These are phyloP conservation scores for Anisognathus igniventris DNA, from an alignment of 2,797 vertebrate genomes.

Conservation along the genomic window DNA sequence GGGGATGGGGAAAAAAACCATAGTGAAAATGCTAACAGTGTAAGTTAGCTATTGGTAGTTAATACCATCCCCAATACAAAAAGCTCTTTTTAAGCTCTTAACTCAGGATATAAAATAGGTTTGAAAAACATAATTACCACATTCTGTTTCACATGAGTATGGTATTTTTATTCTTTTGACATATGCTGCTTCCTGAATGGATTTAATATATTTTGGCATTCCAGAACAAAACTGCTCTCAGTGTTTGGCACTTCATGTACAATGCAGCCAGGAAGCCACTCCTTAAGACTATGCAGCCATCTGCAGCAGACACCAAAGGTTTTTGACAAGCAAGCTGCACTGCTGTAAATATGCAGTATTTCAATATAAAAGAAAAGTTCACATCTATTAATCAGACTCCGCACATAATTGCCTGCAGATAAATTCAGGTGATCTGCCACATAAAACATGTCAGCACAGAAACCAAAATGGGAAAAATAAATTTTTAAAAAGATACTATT, in stretches of 20 bases:
- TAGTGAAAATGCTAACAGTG: background rate
- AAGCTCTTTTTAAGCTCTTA: background rate
- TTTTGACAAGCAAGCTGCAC: constrained; percentile 23
- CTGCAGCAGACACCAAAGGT: constrained; percentile 33
- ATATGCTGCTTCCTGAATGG: constrained; percentile 41
- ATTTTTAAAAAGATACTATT: background rate
- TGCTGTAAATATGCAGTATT: background rate
- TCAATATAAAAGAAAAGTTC: background rate
- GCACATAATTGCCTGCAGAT: background rate
- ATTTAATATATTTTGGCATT: constrained; percentile 48
- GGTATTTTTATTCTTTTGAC: constrained; percentile 41
- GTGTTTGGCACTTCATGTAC: constrained; percentile 34
- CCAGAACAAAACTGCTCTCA: constrained; percentile 30
- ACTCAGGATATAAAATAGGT: background rate
- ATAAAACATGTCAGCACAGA: background rate
- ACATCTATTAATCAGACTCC: background rate
- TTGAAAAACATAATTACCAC: background rate
- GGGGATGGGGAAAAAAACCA: background rate
- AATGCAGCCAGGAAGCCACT: constrained; percentile 58
- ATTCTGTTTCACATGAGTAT: background rate
- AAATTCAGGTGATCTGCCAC: background rate
- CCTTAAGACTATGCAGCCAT: constrained; percentile 49
- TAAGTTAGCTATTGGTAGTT: background rate
- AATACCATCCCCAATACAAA: background rate
- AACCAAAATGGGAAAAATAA: background rate